phyloP scores from a whole-genome alignment of 2,888 invertebrate species.

The Lacanobia wlatinum region DNA sequence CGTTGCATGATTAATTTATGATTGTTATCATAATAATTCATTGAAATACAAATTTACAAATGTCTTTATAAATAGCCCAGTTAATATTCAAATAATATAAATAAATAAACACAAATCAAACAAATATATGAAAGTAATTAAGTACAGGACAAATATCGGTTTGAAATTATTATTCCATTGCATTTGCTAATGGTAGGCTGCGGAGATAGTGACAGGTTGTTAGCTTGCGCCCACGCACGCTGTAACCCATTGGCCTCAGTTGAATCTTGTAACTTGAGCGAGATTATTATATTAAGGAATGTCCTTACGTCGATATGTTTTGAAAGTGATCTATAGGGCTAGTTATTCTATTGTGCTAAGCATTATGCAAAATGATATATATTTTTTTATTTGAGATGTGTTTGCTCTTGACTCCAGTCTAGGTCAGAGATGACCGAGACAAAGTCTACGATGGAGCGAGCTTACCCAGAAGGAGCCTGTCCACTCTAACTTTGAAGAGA shows the following conservation, averaged over 20 bases:
- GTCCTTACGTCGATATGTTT: slow-evolving; percentile 9
- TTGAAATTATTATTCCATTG: slow-evolving; percentile 57
- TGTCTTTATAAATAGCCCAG: background rate
- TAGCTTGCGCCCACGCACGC: slow-evolving; percentile 56
- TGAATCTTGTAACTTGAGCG: slow-evolving; percentile 48
- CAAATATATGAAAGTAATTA: slow-evolving; percentile 46
- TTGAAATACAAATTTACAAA: background rate
- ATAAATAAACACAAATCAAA: slow-evolving; percentile 26
- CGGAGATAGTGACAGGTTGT: slow-evolving; percentile 56
- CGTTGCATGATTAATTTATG: background rate
- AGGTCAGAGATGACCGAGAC: no score
- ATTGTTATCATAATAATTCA: background rate
- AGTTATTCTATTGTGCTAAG: background rate
- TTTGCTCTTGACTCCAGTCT: no score
- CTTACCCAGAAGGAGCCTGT: no score
- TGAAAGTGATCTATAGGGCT: slow-evolving; percentile 8
- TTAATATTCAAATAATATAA: slow-evolving; percentile 5
- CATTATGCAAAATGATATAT: background rate
- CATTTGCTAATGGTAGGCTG: slow-evolving; percentile 58
- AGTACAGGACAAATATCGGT: slow-evolving; percentile 48
- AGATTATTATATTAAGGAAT: slow-evolving; percentile 51
- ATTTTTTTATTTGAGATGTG: no score
- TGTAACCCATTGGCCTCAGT: slow-evolving; percentile 53
- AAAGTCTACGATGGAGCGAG: no score
- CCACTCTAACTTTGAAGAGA: no score